phyloP scores from a whole-genome alignment of 1,140 invertebrate genomes.

The Magallana gigas region DNA sequence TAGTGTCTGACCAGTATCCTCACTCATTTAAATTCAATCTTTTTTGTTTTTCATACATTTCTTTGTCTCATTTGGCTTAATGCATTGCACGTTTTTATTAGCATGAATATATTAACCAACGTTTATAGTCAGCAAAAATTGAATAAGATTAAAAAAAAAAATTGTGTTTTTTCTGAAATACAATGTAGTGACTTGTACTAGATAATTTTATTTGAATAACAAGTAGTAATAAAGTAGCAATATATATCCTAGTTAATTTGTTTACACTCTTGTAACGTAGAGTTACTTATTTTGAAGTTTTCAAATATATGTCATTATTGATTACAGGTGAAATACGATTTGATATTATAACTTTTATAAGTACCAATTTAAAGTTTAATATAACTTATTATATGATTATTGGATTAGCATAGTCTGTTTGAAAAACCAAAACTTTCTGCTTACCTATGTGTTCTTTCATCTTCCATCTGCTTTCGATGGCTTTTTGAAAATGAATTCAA shows the following conservation, averaged over 20 bases:
- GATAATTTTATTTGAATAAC: too few relatives aligned
- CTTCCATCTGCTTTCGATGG: slow-evolving; percentile 16
- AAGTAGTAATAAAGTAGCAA: too few relatives aligned
- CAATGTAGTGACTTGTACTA: not conserved
- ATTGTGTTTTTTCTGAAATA: not conserved
- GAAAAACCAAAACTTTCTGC: too few relatives aligned
- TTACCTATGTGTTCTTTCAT: not conserved
- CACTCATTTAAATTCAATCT: slow-evolving; percentile 31
- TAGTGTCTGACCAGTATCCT: not conserved
- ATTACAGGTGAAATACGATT: too few relatives aligned
- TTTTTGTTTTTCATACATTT: slow-evolving; percentile 32
- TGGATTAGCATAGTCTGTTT: too few relatives aligned
- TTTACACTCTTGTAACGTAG: too few relatives aligned
- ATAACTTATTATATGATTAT: too few relatives aligned
- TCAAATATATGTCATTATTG: too few relatives aligned
- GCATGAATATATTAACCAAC: not conserved
- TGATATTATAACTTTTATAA: too few relatives aligned
- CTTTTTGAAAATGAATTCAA: not conserved
- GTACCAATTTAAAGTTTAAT: too few relatives aligned
- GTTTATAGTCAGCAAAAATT: not conserved
- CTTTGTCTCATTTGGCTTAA: not conserved
- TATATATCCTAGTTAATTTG: too few relatives aligned
- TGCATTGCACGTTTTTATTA: not conserved
- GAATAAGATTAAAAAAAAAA: not conserved
- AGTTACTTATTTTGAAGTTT: too few relatives aligned